These are phyloP conservation scores for Ginglymostoma cirratum DNA, from an alignment of 2,113 vertebrate species.

Conservation along the genomic window DNA sequence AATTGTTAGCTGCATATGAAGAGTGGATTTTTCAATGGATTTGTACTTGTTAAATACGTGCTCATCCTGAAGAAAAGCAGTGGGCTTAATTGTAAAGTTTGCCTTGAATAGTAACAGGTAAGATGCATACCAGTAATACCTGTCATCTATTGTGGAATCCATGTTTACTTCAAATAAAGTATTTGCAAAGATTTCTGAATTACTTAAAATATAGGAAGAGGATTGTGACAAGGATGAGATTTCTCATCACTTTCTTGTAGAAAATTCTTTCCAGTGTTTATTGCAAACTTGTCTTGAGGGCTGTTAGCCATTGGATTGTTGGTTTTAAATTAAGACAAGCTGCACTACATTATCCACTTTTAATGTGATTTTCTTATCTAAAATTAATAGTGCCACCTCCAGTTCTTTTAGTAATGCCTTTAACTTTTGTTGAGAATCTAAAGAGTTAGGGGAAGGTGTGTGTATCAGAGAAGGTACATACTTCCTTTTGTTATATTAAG, in stretches of 20 bases:
- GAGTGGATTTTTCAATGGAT: background rate
- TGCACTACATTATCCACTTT: background rate
- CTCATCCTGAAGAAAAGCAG: background rate
- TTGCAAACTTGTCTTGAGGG: background rate
- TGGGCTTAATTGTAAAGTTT: background rate
- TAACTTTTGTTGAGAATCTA: too few relatives aligned
- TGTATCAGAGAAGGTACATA: too few relatives aligned
- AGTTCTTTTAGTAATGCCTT: too few relatives aligned
- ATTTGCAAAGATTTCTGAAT: background rate
- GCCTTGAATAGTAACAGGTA: background rate
- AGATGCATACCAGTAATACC: background rate
- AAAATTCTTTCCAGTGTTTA: background rate
- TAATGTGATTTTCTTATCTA: background rate
- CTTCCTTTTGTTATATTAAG: too few relatives aligned
- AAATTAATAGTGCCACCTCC: too few relatives aligned
- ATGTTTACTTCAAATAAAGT: background rate
- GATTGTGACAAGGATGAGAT: background rate
- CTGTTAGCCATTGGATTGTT: background rate
- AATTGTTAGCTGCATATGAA: background rate
- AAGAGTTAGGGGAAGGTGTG: too few relatives aligned
- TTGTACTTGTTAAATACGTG: background rate
- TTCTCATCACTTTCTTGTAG: background rate
- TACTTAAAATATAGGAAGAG: background rate
- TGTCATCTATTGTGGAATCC: background rate
- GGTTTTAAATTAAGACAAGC: background rate